Evolutionary conservation across 2,797 vertebrate species (phyloP).

Genomic region (Premnoplex brunnescens): DNA sequence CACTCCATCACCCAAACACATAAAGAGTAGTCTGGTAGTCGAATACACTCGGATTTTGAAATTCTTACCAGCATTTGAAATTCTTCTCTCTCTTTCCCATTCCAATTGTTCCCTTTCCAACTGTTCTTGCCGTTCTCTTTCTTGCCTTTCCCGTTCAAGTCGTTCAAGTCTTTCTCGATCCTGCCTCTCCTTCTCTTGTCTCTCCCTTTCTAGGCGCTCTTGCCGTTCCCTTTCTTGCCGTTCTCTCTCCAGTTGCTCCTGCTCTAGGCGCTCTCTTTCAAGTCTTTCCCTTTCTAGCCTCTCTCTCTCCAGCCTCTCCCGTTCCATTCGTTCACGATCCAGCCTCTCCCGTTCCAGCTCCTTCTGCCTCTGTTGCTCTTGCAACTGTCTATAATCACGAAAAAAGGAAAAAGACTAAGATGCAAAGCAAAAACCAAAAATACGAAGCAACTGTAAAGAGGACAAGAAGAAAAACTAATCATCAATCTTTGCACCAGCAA

Average conservation of each 20-base stretch:
- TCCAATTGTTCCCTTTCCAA: conserved; percentile 88
- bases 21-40: background rate
- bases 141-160: conserved; percentile 79
- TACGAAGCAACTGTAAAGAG: background rate
- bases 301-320: conserved; percentile 78
- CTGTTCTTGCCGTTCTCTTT: conserved; percentile 80
- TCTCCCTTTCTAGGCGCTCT: conserved; percentile 81
- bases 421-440: background rate
- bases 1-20: background rate
- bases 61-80: conserved; percentile 90
- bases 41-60: background rate
- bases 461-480: background rate
- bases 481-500: background rate
- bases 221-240: conserved; percentile 78
- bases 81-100: conserved; percentile 91
- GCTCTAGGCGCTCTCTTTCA: conserved; percentile 76
- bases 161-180: conserved; percentile 76
- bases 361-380: conserved; percentile 86
- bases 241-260: conserved; percentile 79
- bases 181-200: conserved; percentile 80
- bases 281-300: conserved; percentile 76
- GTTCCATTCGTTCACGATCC: conserved; percentile 79
- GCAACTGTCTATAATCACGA: conserved; percentile 79
- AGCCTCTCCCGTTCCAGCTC: conserved; percentile 81
- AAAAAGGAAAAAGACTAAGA: conserved; percentile 14